Evolutionary conservation across 2,113 vertebrate species (phyloP).

Genomic region (Carassius gibelio): DNA sequence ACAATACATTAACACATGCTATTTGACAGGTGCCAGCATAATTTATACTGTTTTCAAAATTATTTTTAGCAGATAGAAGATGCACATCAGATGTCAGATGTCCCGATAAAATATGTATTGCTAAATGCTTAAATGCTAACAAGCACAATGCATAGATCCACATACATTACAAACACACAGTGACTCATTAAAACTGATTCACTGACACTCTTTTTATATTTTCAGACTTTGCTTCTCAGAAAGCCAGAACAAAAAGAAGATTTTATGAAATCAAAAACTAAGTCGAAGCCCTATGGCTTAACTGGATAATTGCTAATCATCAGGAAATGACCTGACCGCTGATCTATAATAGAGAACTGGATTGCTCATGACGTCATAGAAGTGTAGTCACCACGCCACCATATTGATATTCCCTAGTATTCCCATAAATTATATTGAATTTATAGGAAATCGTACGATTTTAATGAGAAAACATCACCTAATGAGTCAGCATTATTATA

Average conservation of each 20-base stretch:
- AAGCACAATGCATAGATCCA: background rate
- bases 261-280: background rate
- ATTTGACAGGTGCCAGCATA: conserved; percentile 6
- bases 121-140: background rate
- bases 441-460: no score
- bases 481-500: no score
- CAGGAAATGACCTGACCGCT: conserved; percentile 2
- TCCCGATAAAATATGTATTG: background rate
- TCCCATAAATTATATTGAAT: no score
- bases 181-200: background rate
- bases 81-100: background rate
- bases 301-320: background rate
- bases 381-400: no score
- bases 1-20: background rate
- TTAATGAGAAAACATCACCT: no score
- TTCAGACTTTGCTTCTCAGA: background rate
- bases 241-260: background rate
- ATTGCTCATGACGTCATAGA: no score
- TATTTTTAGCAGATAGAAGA: background rate
- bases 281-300: background rate
- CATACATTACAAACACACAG: background rate
- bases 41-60: background rate
- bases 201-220: background rate
- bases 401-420: no score
- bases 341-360: no score